These are phyloP conservation scores for Zaprionus capensis DNA, from an alignment of 1,140 invertebrate genomes.

Conservation along the genomic window DNA sequence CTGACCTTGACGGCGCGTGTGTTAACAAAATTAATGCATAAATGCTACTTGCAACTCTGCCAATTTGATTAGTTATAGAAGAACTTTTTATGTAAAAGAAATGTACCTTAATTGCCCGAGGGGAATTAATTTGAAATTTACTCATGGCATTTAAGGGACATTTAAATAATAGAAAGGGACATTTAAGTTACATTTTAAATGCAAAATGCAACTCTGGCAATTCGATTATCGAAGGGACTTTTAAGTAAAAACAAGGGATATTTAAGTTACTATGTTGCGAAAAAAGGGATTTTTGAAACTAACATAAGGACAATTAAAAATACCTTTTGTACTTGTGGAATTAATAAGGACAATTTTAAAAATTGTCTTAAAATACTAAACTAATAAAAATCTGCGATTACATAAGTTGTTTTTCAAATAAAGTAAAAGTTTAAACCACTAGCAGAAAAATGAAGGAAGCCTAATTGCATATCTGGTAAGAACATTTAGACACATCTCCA, in stretches of 20 bases:
- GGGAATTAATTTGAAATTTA: background rate
- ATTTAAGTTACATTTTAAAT: background rate
- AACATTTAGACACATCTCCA: background rate
- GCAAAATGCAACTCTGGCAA: too few species aligned
- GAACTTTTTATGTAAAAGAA: background rate
- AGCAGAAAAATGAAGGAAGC: background rate
- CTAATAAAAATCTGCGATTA: too few species aligned
- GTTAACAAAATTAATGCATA: slow-evolving; percentile 1
- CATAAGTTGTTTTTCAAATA: too few species aligned
- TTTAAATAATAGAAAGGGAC: background rate
- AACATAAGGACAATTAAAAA: background rate
- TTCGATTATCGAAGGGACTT: too few species aligned
- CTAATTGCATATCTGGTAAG: background rate
- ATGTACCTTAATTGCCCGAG: too few species aligned
- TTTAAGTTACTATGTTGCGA: too few species aligned
- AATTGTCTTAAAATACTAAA: too few species aligned
- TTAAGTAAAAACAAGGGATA: too few species aligned
- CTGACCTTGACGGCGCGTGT: background rate
- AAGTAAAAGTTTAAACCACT: too few species aligned
- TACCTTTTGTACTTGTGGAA: background rate
- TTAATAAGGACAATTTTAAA: background rate
- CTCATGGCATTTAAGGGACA: background rate
- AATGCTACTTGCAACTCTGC: background rate
- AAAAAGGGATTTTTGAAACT: too few species aligned
- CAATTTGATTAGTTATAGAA: background rate